These are phyloP conservation scores for Mimumesa dahlbomi DNA, from an alignment of 2,888 invertebrate genomes.

Conservation along the genomic window DNA sequence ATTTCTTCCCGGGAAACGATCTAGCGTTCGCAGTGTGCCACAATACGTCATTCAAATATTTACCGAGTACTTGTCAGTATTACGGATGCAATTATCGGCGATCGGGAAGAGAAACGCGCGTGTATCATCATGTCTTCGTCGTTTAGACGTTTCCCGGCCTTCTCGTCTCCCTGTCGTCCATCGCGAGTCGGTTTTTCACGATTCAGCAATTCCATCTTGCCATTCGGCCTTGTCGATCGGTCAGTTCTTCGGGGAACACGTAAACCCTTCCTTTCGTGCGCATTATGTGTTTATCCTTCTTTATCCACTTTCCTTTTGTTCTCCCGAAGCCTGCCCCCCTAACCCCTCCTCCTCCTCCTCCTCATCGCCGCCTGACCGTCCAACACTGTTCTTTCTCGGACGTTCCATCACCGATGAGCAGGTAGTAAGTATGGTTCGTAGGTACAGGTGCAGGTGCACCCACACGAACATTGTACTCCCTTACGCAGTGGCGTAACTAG, in stretches of 20 bases:
- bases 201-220: constrained; percentile 70
- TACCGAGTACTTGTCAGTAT: constrained; percentile 55
- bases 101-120: constrained; percentile 52
- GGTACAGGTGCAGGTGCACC: constrained; percentile 47
- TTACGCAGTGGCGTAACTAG: constrained; percentile 12
- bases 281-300: constrained; percentile 76
- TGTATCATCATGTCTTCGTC: constrained; percentile 31
- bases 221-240: constrained; percentile 59
- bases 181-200: constrained; percentile 66
- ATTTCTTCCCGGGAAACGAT: constrained; percentile 35
- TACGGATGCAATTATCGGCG: constrained; percentile 56
- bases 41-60: constrained; percentile 62
- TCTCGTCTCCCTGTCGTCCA: neutral
- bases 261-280: constrained; percentile 71
- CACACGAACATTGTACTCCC: constrained; percentile 12
- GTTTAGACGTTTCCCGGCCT: constrained; percentile 15
- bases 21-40: constrained; percentile 23
- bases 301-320: constrained; percentile 62
- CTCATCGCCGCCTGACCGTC: constrained; percentile 14
- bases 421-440: constrained; percentile 41
- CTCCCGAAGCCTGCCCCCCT: too few species aligned
- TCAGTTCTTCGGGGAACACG: constrained; percentile 74
- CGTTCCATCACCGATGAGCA: constrained; percentile 26
- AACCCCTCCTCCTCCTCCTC: constrained; percentile 20
- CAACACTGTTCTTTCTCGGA: constrained; percentile 23